These are phyloP conservation scores for Etheostoma nigrum DNA, from an alignment of 2,797 vertebrate species.

Conservation along the genomic window DNA sequence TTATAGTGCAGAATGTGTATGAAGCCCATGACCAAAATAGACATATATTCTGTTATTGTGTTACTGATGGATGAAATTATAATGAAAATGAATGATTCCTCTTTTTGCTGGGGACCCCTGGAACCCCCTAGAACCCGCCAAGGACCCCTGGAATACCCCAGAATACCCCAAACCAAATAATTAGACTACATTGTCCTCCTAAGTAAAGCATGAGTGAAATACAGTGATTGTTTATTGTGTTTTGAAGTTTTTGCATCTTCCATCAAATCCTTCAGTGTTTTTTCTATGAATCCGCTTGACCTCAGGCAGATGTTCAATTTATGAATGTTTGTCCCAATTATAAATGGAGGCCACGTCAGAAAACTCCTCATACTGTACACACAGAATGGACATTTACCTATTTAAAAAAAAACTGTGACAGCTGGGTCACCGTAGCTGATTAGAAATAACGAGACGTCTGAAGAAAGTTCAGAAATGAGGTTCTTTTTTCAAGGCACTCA, in stretches of 20 bases:
- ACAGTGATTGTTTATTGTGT: background rate
- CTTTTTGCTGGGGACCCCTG: no score
- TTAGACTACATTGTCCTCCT: background rate
- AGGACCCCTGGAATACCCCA: no score
- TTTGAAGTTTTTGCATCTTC: background rate
- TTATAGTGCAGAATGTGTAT: background rate
- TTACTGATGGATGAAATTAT: no score
- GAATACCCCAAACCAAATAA: background rate
- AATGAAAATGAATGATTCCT: no score
- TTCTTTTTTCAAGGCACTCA: background rate
- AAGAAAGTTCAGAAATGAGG: conserved; percentile 17
- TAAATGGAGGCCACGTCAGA: background rate
- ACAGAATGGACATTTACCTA: background rate
- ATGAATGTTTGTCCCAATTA: conserved; percentile 36
- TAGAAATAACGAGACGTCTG: conserved; percentile 38
- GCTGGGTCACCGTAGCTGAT: conserved; percentile 25
- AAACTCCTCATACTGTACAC: background rate
- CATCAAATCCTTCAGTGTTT: background rate
- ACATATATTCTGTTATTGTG: no score
- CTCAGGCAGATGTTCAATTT: conserved; percentile 1
- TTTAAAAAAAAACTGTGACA: conserved; percentile 14
- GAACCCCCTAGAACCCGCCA: no score
- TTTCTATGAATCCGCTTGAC: background rate
- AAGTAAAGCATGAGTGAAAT: background rate
- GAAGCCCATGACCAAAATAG: no score